Conservation (phyloP, 2,113 vertebrate genomes). For the Bubo scandiacus region DNA sequence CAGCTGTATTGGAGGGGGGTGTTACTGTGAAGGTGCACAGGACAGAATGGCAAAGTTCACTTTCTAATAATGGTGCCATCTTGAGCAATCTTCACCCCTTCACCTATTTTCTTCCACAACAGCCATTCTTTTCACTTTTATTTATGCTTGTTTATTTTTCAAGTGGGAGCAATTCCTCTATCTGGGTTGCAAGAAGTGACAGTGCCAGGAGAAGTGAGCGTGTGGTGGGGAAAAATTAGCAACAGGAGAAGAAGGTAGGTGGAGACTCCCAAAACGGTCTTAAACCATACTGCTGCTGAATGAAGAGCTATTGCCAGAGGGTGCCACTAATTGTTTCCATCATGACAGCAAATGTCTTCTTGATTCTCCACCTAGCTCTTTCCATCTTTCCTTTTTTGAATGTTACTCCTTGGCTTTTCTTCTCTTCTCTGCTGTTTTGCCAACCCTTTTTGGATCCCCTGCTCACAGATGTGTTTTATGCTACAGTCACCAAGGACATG, state of each 20-base stretch:
- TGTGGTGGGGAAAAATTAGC: background rate
- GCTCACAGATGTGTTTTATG: background rate
- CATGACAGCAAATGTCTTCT: background rate
- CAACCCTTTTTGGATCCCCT: background rate
- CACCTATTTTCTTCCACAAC: background rate
- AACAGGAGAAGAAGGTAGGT: background rate
- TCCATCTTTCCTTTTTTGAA: background rate
- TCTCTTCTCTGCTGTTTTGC: background rate
- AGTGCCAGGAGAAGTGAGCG: background rate
- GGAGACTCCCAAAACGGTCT: background rate
- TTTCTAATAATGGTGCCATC: background rate
- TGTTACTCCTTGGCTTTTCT: background rate
- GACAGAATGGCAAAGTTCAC: background rate
- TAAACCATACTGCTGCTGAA: background rate
- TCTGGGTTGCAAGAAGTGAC: background rate
- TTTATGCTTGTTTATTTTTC: background rate
- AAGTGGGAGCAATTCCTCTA: background rate
- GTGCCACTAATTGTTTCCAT: background rate
- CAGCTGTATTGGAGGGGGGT: fast-evolving
- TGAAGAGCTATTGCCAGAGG: background rate
- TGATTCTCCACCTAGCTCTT: background rate
- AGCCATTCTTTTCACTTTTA: background rate
- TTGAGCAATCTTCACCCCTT: background rate
- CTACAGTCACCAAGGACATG: background rate
- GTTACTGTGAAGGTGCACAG: background rate